phyloP scores from a whole-genome alignment of 2,888 invertebrate species.

The Hyppa rectilinea region DNA sequence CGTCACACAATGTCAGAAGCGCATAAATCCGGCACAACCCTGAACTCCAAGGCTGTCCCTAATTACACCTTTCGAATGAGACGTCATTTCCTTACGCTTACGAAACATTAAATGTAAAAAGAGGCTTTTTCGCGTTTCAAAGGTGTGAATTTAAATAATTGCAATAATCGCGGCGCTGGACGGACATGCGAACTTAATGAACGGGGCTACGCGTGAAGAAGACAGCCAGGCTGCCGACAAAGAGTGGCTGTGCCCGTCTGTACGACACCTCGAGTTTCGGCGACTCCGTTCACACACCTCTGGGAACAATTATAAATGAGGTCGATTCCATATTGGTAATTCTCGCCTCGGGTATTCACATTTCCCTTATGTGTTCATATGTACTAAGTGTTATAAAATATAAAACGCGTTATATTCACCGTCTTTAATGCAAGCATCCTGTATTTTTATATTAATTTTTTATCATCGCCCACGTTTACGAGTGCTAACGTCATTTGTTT shows the following conservation, averaged over 20 bases:
- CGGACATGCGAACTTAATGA: conserved; percentile 89
- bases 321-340: conserved; percentile 67
- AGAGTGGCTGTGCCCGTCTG: conserved; percentile 64
- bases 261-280: conserved; percentile 60
- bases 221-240: conserved; percentile 78
- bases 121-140: conserved; percentile 87
- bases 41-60: conserved; percentile 87
- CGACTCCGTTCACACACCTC: conserved; percentile 63
- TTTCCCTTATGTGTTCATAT: conserved; percentile 59
- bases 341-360: conserved; percentile 64
- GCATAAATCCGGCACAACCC: conserved; percentile 82
- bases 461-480: conserved; percentile 51
- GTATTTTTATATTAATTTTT: conserved; percentile 49
- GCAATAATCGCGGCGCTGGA: conserved; percentile 87
- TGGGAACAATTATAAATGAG: conserved; percentile 70
- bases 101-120: conserved; percentile 89
- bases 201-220: conserved; percentile 81
- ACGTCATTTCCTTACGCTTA: conserved; percentile 89
- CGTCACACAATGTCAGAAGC: conserved; percentile 82
- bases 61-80: conserved; percentile 90
- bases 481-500: conserved; percentile 25
- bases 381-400: conserved; percentile 59
- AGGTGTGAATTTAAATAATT: conserved; percentile 91
- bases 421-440: conserved; percentile 51
- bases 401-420: conserved; percentile 35